These are phyloP conservation scores for Donacobius atricapilla DNA, from an alignment of 2,113 vertebrate species.

Conservation along the genomic window DNA sequence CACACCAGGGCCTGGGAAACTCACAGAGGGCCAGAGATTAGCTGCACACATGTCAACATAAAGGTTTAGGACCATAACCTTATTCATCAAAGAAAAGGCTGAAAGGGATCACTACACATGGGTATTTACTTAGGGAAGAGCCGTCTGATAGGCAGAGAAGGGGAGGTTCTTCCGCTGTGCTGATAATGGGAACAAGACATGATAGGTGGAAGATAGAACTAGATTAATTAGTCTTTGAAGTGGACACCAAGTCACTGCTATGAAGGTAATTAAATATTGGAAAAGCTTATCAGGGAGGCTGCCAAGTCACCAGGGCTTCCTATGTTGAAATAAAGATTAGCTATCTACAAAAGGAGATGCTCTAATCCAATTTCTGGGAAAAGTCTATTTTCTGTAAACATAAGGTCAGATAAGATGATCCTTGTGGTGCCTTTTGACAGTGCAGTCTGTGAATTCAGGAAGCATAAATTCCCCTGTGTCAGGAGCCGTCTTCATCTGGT, in stretches of 20 bases:
- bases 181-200: background rate
- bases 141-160: background rate
- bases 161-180: background rate
- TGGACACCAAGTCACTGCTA: background rate
- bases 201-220: background rate
- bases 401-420: slow-evolving; percentile 18
- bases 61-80: background rate
- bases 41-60: background rate
- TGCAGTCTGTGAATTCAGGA: background rate
- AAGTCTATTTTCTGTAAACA: slow-evolving; percentile 8
- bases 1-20: background rate
- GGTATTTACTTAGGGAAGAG: background rate
- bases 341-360: background rate
- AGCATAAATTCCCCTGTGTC: background rate
- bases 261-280: slow-evolving; percentile 38
- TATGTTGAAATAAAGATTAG: slow-evolving; percentile 37
- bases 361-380: slow-evolving; percentile 16
- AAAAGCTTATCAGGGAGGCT: slow-evolving; percentile 31
- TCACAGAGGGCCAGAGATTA: background rate
- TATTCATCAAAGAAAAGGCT: background rate
- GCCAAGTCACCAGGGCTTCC: background rate
- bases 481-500: background rate
- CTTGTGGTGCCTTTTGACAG: background rate
- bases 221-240: slow-evolving; percentile 31
- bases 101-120: background rate